These are phyloP conservation scores for Anguilla pacifica DNA, from an alignment of 2,797 vertebrate species.

Conservation along the genomic window DNA sequence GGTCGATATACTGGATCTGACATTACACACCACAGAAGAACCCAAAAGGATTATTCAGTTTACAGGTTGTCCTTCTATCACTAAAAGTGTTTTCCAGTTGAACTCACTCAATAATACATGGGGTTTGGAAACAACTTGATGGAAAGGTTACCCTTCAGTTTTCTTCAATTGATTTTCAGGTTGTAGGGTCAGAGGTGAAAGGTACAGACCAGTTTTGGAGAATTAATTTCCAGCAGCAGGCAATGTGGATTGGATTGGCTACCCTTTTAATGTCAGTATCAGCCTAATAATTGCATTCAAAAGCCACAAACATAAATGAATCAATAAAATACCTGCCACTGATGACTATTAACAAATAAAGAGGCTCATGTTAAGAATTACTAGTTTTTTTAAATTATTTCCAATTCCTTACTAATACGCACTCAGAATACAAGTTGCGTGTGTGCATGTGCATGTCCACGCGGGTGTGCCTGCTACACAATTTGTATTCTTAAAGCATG, in stretches of 20 bases:
- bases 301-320: neutral
- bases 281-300: neutral
- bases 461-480: neutral
- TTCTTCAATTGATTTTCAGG: neutral
- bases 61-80: neutral
- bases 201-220: neutral
- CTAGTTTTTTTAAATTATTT: neutral
- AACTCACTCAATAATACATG: neutral
- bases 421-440: neutral
- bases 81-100: neutral
- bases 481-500: neutral
- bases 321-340: neutral
- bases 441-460: neutral
- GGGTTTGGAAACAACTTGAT: neutral
- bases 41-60: neutral
- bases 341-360: neutral
- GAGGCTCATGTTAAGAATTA: neutral
- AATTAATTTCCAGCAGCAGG: neutral
- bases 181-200: neutral
- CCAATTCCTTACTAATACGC: neutral
- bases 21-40: neutral
- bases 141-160: neutral
- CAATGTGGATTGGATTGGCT: neutral
- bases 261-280: neutral
- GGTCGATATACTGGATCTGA: neutral